Conservation (phyloP, 2,888 invertebrate genomes). For the Craniophora ligustri region DNA sequence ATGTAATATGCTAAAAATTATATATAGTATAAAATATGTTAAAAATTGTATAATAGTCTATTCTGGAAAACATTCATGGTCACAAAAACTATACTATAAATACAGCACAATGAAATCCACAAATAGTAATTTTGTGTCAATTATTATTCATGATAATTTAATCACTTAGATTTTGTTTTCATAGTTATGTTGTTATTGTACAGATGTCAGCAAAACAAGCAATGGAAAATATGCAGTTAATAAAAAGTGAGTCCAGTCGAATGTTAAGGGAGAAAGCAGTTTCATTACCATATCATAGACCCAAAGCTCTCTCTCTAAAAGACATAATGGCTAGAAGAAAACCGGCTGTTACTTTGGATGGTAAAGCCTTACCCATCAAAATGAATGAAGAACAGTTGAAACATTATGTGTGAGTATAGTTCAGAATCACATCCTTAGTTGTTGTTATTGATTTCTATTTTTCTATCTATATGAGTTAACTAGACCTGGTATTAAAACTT, state of each 20-base stretch:
- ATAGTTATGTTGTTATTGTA: too few species aligned
- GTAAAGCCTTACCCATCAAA: conserved; percentile 86
- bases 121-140: too few species aligned
- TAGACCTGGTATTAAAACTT: conserved; percentile 10
- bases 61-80: not conserved
- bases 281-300: conserved; percentile 95
- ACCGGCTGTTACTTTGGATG: conserved; percentile 74
- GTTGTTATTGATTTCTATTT: too few species aligned
- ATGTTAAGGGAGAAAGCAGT: conserved; percentile 93
- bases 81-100: not conserved
- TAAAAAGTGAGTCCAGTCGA: conserved; percentile 95
- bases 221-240: conserved; percentile 91
- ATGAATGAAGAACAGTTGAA: conserved; percentile 91
- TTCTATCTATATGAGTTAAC: too few species aligned
- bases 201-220: conserved; percentile 91
- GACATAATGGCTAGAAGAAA: conserved; percentile 91
- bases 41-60: too few species aligned
- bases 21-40: too few species aligned
- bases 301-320: conserved; percentile 93
- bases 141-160: not conserved
- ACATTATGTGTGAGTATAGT: conserved; percentile 89
- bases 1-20: too few species aligned
- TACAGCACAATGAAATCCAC: too few species aligned
- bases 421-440: not conserved
- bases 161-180: not conserved